Conservation (phyloP, 2,113 vertebrate genomes). For the Zosterops lateralis region DNA sequence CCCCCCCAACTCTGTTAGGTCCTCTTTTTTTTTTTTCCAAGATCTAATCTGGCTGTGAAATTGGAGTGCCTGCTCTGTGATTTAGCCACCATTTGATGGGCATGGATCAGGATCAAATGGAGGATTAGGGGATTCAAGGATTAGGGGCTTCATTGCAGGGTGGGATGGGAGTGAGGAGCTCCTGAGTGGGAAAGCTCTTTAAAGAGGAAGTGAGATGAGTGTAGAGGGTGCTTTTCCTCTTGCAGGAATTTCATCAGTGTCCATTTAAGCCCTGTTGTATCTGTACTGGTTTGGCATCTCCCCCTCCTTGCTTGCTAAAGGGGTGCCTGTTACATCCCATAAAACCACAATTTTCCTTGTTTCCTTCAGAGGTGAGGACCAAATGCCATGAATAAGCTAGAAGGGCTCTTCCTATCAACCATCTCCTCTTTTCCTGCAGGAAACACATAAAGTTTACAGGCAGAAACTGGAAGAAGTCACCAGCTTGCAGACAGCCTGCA, state of each 20-base stretch:
- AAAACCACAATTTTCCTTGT: neutral
- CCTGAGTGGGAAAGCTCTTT: neutral
- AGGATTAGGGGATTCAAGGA: neutral
- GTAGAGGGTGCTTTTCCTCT: neutral
- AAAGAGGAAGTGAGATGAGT: neutral
- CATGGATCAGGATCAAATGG: neutral
- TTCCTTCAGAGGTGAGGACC: neutral
- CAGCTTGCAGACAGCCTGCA: conserved; percentile 84
- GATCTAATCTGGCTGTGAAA: neutral
- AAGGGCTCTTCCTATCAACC: neutral
- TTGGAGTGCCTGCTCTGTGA: neutral
- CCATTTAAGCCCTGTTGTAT: neutral
- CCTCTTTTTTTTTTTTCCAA: neutral
- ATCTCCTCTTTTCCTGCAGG: conserved; percentile 70
- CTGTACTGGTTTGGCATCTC: neutral
- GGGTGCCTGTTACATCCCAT: neutral
- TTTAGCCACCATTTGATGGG: neutral
- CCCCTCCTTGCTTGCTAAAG: neutral
- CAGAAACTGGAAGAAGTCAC: conserved; percentile 94
- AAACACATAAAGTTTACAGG: conserved; percentile 90
- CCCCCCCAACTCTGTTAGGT: neutral
- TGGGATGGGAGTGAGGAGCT: neutral
- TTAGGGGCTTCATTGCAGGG: neutral
- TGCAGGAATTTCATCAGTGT: neutral
- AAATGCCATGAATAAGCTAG: neutral